Evolutionary conservation across 1,140 invertebrate species (phyloP).

Genomic region (Artemia franciscana): DNA sequence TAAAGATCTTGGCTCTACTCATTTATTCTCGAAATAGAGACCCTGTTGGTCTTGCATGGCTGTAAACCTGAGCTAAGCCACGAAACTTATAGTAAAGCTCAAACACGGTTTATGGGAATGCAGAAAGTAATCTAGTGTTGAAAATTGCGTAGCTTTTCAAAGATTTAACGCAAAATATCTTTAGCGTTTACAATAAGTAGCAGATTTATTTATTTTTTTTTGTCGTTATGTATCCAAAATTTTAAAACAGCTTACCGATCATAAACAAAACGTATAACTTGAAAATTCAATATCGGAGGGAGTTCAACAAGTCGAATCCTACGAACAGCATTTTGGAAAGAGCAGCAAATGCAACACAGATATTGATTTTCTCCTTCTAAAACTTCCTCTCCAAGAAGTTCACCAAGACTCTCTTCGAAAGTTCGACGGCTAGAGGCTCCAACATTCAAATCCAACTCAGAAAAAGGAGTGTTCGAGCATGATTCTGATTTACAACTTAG

Average conservation of each 20-base stretch:
- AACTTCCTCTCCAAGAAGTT: constrained; percentile 36
- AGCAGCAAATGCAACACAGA: constrained; percentile 31
- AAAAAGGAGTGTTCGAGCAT: constrained; percentile 32
- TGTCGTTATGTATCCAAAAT: too few relatives aligned
- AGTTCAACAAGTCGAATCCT: constrained; percentile 31
- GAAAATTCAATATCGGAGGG: constrained; percentile 45
- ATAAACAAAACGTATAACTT: constrained; percentile 39
- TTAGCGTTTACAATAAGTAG: too few relatives aligned
- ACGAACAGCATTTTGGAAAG: constrained; percentile 35
- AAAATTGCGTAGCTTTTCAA: too few relatives aligned
- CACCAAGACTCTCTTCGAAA: constrained; percentile 32
- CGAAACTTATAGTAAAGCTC: too few relatives aligned
- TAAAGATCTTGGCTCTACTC: too few relatives aligned
- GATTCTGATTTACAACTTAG: constrained; percentile 32
- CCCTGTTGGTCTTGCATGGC: too few relatives aligned
- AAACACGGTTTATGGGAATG: too few relatives aligned
- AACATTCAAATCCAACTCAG: constrained; percentile 38
- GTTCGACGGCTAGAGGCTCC: constrained; percentile 24
- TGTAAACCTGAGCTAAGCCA: too few relatives aligned
- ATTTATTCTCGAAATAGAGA: too few relatives aligned
- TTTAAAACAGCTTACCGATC: constrained; percentile 32
- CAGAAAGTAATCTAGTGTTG: too few relatives aligned
- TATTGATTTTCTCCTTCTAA: constrained; percentile 40
- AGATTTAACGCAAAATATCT: too few relatives aligned
- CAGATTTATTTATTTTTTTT: too few relatives aligned